Evolutionary conservation across 2,888 invertebrate genomes (phyloP), one percentile per base, ranked within the genome.

Genomic region (Netelia melanura): DNA sequence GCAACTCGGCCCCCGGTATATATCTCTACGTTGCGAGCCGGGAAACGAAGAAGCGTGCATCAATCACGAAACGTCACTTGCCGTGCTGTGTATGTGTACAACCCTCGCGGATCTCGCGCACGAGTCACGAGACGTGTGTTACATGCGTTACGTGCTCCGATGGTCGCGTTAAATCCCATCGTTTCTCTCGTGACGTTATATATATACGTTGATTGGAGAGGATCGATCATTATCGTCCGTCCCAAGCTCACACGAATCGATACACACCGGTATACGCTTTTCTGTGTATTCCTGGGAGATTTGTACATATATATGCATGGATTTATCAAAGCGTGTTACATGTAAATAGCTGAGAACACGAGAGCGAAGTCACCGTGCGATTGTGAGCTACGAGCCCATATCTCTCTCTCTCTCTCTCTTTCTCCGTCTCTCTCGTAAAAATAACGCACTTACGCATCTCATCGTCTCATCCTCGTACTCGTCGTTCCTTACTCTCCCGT

Each of bases 31-130:
- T 58, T 30, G n/a, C 58, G 25, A 38, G 62, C 17, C 21, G 77
- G 58, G 44, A 62, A 54, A 77, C 61, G 56, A 43, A 74, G 81
- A 87, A 79, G 78, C 87, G 87, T 86, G 89, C 90, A 89, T 90
- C 90, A 88, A 90, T 89, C 90, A 90, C 87, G 84, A 77, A 70
- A 82, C 82, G 82, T 83, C 86, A 75, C 86, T 84, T 81, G 65
- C 68, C 61, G 58, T 76, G 52, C 48, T n/a, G 71, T 17, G 58
- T 58, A 44, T 44, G 58, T 25, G 77, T 58, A 17, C 54, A 43
- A 5, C 78, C 30, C 30, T 30, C 30, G 30, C 30, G 30, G 5
- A 30, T 30, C 30, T 58, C 38, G 25, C 81, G 78, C 70, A 84
- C 82, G 82, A 86, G 84, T 84, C 86, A 86, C 85, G 84, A 79